Evolutionary conservation across 2,888 invertebrate species (phyloP).

Genomic region (Agrochola lota): DNA sequence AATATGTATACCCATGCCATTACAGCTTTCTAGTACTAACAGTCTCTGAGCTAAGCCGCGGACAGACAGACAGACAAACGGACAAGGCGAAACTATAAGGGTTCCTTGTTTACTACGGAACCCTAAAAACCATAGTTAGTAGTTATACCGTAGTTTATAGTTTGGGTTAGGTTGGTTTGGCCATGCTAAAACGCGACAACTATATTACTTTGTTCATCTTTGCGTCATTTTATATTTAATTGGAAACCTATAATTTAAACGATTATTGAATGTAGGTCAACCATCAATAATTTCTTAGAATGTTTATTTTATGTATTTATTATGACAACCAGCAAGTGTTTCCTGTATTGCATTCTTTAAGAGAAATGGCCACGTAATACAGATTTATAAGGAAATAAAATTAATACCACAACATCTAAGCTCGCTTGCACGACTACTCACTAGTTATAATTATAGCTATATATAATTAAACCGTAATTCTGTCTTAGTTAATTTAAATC

Average conservation of each 20-base stretch:
- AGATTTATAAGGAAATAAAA: slow-evolving; percentile 22
- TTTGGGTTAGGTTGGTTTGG: too few species aligned
- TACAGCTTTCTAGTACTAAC: too few species aligned
- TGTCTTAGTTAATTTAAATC: background rate
- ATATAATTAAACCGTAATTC: background rate
- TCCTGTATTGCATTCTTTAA: slow-evolving; percentile 21
- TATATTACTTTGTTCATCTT: too few species aligned
- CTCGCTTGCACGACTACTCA: background rate
- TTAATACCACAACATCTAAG: background rate
- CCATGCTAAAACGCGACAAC: too few species aligned
- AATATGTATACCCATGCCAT: too few species aligned
- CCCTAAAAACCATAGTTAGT: too few species aligned
- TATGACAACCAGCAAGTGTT: slow-evolving; percentile 24
- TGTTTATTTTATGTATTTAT: slow-evolving; percentile 34
- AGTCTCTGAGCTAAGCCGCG: too few species aligned
- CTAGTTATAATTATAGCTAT: background rate
- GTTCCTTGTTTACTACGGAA: too few species aligned
- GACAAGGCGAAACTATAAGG: too few species aligned
- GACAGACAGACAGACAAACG: too few species aligned
- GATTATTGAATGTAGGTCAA: background rate
- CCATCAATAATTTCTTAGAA: slow-evolving; percentile 20
- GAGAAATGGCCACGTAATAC: slow-evolving; percentile 18
- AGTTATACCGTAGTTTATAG: too few species aligned
- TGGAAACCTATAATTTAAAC: slow-evolving; percentile 1
- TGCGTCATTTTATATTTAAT: background rate